Evolutionary conservation across 2,113 vertebrate species (phyloP).

Genomic region (Bagarius yarrelli): DNA sequence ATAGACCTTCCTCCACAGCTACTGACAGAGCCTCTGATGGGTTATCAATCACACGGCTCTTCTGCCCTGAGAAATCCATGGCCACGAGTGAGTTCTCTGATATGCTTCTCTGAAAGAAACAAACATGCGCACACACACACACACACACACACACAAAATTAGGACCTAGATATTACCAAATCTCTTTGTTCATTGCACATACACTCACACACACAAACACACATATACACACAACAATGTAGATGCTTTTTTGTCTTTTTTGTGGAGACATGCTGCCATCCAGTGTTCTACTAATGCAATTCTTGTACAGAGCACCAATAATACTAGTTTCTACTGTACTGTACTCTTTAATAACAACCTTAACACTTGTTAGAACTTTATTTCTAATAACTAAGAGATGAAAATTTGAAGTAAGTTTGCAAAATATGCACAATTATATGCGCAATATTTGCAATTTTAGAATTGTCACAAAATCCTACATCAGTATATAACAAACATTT

Average conservation of each 20-base stretch:
- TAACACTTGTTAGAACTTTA: too few relatives aligned
- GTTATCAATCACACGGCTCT: slow-evolving; percentile 92
- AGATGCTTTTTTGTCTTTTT: background rate
- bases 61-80: slow-evolving; percentile 97
- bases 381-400: too few relatives aligned
- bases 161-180: background rate
- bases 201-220: background rate
- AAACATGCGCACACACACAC: background rate
- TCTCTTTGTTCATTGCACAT: background rate
- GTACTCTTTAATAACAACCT: too few relatives aligned
- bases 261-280: slow-evolving; percentile 35
- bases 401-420: too few relatives aligned
- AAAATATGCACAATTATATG: too few relatives aligned
- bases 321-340: background rate
- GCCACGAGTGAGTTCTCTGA: slow-evolving; percentile 97
- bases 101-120: slow-evolving; percentile 84
- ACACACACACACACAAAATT: background rate
- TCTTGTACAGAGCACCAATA: background rate
- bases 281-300: slow-evolving; percentile 27
- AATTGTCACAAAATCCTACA: too few relatives aligned
- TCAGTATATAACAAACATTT: too few relatives aligned
- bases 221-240: background rate
- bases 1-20: slow-evolving; percentile 92
- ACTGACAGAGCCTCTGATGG: slow-evolving; percentile 91
- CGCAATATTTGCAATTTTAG: too few relatives aligned